phyloP scores from a whole-genome alignment of 1,140 invertebrate species.

The Drosophila arizonae region DNA sequence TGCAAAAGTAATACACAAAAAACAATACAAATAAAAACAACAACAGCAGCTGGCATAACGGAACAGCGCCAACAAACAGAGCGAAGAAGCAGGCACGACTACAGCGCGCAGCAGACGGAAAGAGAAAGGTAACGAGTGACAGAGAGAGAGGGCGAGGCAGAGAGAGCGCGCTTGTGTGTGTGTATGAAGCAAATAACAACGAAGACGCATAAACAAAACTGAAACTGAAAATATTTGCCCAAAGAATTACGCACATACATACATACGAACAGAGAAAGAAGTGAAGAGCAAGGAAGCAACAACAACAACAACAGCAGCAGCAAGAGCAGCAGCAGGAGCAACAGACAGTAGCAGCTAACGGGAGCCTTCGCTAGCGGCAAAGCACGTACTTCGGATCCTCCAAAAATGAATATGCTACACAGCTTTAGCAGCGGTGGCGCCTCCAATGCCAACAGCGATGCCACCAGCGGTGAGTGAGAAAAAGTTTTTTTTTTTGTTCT shows the following conservation, averaged over 20 bases:
- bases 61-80: neutral
- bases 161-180: constrained; percentile 5
- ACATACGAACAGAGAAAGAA: constrained; percentile 8
- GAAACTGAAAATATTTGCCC: constrained; percentile 59
- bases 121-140: neutral
- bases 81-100: neutral
- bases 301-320: neutral
- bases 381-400: constrained; percentile 22
- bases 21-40: neutral
- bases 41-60: constrained; percentile 19
- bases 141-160: neutral
- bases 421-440: constrained; percentile 73
- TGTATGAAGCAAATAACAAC: constrained; percentile 16
- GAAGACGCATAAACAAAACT: constrained; percentile 50
- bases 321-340: neutral
- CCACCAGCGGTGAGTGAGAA: constrained; percentile 70
- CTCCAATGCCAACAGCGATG: constrained; percentile 63
- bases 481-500: constrained; percentile 28
- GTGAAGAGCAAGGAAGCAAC: constrained; percentile 16
- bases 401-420: constrained; percentile 78
- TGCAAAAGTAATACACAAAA: neutral
- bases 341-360: constrained; percentile 10
- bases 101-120: no score
- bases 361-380: constrained; percentile 10
- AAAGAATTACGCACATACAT: constrained; percentile 34